Evolutionary conservation across 2,113 vertebrate genomes (phyloP).

Genomic region (Callipepla californica): DNA sequence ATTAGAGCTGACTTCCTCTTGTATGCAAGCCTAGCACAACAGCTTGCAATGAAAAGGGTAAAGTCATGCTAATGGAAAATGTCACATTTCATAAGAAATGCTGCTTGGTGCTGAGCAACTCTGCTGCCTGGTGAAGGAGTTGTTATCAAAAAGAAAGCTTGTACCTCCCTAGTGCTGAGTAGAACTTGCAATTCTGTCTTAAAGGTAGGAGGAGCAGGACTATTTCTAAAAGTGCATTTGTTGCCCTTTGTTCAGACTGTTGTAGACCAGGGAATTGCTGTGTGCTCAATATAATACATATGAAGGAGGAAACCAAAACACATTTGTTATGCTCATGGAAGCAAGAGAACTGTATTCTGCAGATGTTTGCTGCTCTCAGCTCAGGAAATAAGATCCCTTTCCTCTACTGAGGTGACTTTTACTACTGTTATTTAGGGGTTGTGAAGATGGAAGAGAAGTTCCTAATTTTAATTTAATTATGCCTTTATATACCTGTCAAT

Average conservation of each 20-base stretch:
- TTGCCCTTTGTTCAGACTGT: neutral
- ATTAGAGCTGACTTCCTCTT: neutral
- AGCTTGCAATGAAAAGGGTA: neutral
- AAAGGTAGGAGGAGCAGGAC: neutral
- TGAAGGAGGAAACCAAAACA: neutral
- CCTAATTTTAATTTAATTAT: neutral
- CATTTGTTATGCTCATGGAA: neutral
- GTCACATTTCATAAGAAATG: neutral
- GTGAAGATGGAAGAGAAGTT: neutral
- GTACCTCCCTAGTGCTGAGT: neutral
- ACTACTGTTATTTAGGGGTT: neutral
- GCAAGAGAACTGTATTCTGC: rapidly evolving
- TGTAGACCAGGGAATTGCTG: neutral
- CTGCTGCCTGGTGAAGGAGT: neutral
- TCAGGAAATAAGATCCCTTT: neutral
- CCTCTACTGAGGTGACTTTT: neutral
- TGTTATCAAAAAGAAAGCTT: neutral
- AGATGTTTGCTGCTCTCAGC: neutral
- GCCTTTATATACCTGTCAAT: neutral
- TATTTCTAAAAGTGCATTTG: neutral
- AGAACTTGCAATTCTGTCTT: neutral
- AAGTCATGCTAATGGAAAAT: neutral
- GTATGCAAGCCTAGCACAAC: neutral
- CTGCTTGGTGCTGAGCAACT: neutral
- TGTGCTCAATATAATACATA: neutral